Percentiles rank a stretch among this genome's conserved stretches.
Conservation (phyloP, 2,797 vertebrate species). For the Onychomys leucogaster region DNA sequence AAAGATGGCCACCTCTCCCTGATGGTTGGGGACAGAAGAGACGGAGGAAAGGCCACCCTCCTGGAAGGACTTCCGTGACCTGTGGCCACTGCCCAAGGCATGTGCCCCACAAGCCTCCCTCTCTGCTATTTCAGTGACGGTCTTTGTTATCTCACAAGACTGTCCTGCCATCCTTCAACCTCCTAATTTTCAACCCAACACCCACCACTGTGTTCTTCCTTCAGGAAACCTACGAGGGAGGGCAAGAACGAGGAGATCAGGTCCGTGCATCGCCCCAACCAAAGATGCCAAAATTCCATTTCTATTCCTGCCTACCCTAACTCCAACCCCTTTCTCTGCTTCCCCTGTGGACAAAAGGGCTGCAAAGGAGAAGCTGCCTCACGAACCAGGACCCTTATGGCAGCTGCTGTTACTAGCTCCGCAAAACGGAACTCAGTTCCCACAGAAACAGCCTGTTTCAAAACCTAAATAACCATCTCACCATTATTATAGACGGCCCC, state of each 20-base stretch:
- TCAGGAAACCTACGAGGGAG: background rate
- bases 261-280: background rate
- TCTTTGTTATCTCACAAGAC: background rate
- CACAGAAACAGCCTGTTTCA: background rate
- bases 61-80: background rate
- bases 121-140: background rate
- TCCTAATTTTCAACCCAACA: background rate
- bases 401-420: background rate
- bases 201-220: background rate
- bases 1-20: background rate
- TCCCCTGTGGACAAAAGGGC: background rate
- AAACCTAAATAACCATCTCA: background rate
- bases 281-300: background rate
- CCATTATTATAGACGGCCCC: background rate
- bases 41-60: background rate
- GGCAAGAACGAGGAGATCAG: background rate
- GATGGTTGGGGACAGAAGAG: background rate
- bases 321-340: background rate
- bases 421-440: background rate
- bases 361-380: background rate
- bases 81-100: background rate
- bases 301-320: background rate
- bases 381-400: background rate
- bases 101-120: background rate
- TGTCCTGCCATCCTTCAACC: background rate